These are phyloP conservation scores for Chaetops frenatus DNA, from an alignment of 2,113 vertebrate species.

Conservation along the genomic window DNA sequence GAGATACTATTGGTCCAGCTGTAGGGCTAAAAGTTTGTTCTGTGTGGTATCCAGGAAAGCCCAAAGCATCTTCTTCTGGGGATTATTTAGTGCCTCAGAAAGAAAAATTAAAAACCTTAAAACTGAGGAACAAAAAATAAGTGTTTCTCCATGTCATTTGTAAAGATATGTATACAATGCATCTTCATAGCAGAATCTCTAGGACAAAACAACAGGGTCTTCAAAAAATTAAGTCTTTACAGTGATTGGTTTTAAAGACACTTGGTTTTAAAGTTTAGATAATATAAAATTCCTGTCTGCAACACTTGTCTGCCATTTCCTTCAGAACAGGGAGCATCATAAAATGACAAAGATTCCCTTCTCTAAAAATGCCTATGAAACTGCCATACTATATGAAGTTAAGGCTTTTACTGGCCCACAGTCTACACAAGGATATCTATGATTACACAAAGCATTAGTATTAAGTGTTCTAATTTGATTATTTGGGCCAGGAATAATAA, in stretches of 20 bases:
- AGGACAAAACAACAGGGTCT: neutral
- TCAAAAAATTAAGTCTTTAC: constrained; percentile 18
- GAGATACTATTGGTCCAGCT: neutral
- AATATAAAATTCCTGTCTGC: neutral
- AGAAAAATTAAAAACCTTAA: neutral
- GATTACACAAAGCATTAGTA: constrained; percentile 43
- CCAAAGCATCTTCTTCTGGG: neutral
- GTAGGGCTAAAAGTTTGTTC: neutral
- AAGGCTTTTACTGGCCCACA: neutral
- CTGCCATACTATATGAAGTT: neutral
- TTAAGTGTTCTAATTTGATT: constrained; percentile 18
- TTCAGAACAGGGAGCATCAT: neutral
- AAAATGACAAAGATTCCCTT: neutral
- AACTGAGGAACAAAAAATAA: neutral
- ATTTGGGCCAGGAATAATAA: neutral
- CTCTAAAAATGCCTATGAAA: neutral
- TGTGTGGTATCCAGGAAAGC: neutral
- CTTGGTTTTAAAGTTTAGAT: constrained; percentile 42
- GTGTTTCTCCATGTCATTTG: neutral
- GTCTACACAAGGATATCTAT: neutral
- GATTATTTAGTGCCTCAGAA: neutral
- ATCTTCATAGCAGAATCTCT: neutral
- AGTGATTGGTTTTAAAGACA: neutral
- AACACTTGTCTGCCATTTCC: neutral
- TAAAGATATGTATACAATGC: neutral